phyloP scores from a whole-genome alignment of 2,113 vertebrate species.

The Budorcas taxicolor region DNA sequence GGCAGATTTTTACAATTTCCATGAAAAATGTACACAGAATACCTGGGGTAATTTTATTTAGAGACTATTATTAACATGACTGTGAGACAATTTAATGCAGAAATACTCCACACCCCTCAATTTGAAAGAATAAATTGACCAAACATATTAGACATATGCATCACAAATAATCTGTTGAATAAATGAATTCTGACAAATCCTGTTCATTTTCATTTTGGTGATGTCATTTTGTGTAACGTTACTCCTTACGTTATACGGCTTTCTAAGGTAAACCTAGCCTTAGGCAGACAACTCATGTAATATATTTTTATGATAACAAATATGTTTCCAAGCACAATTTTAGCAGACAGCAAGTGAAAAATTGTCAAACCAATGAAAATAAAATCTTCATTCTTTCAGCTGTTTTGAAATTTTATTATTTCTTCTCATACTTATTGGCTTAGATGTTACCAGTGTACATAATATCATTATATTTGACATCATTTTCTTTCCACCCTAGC shows the following conservation, averaged over 20 bases:
- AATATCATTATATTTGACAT: constrained; percentile 13
- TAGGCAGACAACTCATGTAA: not conserved
- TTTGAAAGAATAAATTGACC: not conserved
- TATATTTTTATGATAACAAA: not conserved
- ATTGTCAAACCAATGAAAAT: not conserved
- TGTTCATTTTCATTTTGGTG: not conserved
- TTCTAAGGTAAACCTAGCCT: not conserved
- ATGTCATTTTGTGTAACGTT: not conserved
- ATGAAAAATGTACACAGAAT: not conserved
- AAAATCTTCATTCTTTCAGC: constrained; percentile 21
- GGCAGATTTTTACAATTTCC: not conserved
- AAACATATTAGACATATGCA: not conserved
- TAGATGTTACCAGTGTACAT: not conserved
- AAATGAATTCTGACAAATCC: not conserved
- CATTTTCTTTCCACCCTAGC: not conserved
- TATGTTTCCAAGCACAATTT: not conserved
- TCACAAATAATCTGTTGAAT: not conserved
- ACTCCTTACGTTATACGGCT: not conserved
- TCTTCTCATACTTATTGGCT: not conserved
- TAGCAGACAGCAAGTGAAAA: not conserved
- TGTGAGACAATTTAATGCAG: not conserved
- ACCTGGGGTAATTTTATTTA: not conserved
- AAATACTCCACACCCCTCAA: not conserved
- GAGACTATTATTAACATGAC: constrained; percentile 17
- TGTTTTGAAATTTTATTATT: not conserved